Percentiles rank a stretch among this genome's conserved stretches.
Evolutionary conservation across 2,113 vertebrate genomes (phyloP).

Genomic region (Campylomormyrus tamandua): DNA sequence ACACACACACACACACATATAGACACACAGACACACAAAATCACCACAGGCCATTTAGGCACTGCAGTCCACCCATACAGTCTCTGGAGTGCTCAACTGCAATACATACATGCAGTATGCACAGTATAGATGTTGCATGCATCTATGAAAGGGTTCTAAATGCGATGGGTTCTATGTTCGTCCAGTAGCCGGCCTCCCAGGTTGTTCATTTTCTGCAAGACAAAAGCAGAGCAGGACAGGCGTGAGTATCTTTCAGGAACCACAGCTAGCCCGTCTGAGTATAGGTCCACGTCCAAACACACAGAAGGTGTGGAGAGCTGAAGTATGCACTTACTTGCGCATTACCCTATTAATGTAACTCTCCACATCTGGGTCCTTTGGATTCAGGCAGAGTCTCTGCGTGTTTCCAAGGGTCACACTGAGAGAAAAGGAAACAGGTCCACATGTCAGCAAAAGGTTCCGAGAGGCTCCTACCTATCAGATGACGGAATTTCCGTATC

Average conservation of each 20-base stretch:
- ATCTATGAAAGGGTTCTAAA: background rate
- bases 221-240: background rate
- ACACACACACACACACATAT: background rate
- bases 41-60: background rate
- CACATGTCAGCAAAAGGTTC: background rate
- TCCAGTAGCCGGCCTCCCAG: background rate
- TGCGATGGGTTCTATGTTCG: background rate
- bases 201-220: background rate
- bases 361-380: rapidly evolving
- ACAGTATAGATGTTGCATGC: background rate
- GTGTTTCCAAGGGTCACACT: slow-evolving; percentile 14
- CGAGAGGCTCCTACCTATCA: background rate
- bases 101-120: background rate
- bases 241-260: background rate
- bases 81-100: background rate
- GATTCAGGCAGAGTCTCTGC: background rate
- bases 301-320: background rate
- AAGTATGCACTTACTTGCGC: background rate
- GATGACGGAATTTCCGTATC: background rate
- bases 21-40: background rate
- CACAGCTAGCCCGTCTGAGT: background rate
- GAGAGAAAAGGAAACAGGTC: background rate
- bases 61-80: background rate
- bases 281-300: background rate
- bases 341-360: background rate